Evolutionary conservation across 2,797 vertebrate genomes (phyloP).

Genomic region (Acanthopagrus latus): DNA sequence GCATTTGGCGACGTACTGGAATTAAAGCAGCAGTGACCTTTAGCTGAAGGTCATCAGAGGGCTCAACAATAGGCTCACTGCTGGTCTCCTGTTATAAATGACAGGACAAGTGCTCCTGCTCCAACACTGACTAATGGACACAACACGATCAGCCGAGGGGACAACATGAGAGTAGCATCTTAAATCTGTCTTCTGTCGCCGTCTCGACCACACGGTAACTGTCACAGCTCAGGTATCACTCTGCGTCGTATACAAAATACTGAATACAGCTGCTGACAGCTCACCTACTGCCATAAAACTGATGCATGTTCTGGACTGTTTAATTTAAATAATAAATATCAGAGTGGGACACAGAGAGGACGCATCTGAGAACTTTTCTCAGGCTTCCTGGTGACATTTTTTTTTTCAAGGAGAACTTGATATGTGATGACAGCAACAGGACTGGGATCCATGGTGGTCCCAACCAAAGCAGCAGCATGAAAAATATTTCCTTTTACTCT

Average conservation of each 20-base stretch:
- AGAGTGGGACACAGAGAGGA: not conserved
- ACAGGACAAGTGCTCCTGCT: conserved; percentile 11
- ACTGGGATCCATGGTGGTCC: not conserved
- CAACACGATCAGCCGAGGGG: not conserved
- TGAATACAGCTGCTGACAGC: conserved; percentile 5
- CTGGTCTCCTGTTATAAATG: conserved; percentile 9
- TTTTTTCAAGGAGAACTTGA: not conserved
- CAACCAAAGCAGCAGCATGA: not conserved
- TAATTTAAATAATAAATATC: conserved; percentile 26
- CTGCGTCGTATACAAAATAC: not conserved
- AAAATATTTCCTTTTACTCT: not conserved
- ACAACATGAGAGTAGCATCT: not conserved
- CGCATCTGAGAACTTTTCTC: not conserved
- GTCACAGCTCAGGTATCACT: not conserved
- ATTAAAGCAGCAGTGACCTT: conserved; percentile 46
- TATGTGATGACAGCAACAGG: not conserved
- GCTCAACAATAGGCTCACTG: conserved; percentile 17
- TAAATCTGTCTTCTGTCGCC: not conserved
- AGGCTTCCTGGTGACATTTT: conserved; percentile 15
- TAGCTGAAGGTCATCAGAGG: conserved; percentile 48
- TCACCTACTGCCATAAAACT: conserved; percentile 14
- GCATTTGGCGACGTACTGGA: not conserved
- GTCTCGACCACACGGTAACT: not conserved
- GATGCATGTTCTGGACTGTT: not conserved
- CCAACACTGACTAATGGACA: conserved; percentile 5